Base-by-base conservation (phyloP, 2,113 vertebrate genomes). In the Centropristis striata region DNA sequence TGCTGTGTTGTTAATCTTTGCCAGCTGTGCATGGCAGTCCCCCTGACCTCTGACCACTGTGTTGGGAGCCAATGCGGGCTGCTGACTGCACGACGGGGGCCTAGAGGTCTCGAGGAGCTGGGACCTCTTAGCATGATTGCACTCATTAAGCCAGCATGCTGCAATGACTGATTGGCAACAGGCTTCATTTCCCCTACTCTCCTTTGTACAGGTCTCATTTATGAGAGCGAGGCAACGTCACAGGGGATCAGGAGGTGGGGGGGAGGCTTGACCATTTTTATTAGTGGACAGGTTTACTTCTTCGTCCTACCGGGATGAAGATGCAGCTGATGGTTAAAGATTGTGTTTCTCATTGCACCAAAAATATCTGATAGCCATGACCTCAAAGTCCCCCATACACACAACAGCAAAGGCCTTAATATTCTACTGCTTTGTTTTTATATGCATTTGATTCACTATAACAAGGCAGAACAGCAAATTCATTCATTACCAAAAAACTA, bases 91-190 rank as follows among this genome's bases (percentile, higher is more conserved):
- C 78, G 70, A 69, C 58, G 54, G 78, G 80, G 71, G 78, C 36
- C 67, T 41, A 65, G 46, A 76, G 81, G 81, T 78, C 77, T 85
- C 39, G 20, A 53, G 78, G 73, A 88, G 83, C 89, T 84, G 86
- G 85, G 83, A 90, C 82, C 90, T 90, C 88, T 93, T 93, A 92
- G 89, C 41, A 4, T 92, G 86, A 93, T 93, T 90, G 77, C 80
- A 57, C 82, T 87, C 80, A 93, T 92, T 91, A 93, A 82, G 74
- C 25, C 47, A 57, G 63, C 54, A 63, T 47, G 78, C 58, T 61
- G 68, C 67, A 81, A 54, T 50, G 68, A 76, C 82, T 86, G 88
- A 91, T 81, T 88, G 85, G 70, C 83, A 87, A 74, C 87, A 88
- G 83, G 81, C 74, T 84, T 84, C 53, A 71, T 74, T 82, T 80